Base-by-base conservation (phyloP, 2,113 vertebrate species). In the Miniopterus natalensis region DNA sequence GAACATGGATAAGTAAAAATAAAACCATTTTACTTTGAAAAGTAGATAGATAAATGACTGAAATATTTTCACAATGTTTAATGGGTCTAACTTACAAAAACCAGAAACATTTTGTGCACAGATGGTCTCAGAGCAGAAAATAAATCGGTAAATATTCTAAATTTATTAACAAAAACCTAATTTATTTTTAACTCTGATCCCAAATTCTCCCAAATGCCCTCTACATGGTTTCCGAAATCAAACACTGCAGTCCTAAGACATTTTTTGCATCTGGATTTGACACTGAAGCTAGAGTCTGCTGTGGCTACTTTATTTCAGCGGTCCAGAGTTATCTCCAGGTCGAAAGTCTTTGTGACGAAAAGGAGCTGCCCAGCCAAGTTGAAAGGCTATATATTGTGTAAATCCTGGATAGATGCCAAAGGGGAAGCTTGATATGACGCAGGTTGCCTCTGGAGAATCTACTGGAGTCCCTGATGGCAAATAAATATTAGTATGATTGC, bases 381-480 rank as follows among this genome's bases (percentile, higher is more conserved):
- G 15, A 94, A 78, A 61, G 8, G 5, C 61, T 61, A 59, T 10
- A 14, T 21, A n/a, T 45, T 45, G 7, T 68, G 4, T 12, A 61
- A 74, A 66, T 61, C 14, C 47, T 80, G 79, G 36, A 84, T 15
- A 23, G 23, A 53, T 40, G 68, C 25, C 36, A 15, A n/a, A 7
- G 66, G 27, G 29, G 14, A 81, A 29, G 3, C 17, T 77, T 70
- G n/a, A 55, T 36, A 23, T 36, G 15, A 25, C 51, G 47, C 51
- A 53, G 27, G 66, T 53, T 6, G 23, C 9, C 45, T 70, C 71
- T 29, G 83, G 53, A 31, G 70, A 29, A 9, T 2, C 17, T 5
- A 3, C 0, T 10, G 70, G 15, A 2, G 27, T 8, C 25, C 6
- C 6, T 0, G 1, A 6, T 45, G 31, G 47, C 53, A 65, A 15